Conservation (phyloP, 2,113 vertebrate species). For the Ammodramus savannarum region DNA sequence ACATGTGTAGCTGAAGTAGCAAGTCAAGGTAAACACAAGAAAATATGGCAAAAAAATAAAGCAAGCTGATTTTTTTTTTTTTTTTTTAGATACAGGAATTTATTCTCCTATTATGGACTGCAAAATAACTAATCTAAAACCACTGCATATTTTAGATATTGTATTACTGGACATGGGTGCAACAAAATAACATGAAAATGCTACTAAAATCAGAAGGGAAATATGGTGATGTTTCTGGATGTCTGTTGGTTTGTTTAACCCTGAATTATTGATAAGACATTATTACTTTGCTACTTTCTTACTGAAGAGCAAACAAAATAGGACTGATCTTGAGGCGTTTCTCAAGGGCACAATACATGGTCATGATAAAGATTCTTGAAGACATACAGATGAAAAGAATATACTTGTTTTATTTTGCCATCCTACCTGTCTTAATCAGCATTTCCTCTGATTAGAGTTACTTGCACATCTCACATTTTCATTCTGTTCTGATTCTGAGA, state of each 20-base stretch:
- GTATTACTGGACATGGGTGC: background rate
- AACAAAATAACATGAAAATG: background rate
- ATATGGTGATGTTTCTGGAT: accelerated
- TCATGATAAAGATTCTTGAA: background rate
- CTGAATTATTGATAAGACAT: background rate
- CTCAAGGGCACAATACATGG: background rate
- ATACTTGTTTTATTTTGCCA: background rate
- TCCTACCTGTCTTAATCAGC: background rate
- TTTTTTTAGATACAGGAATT: background rate
- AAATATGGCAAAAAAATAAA: background rate
- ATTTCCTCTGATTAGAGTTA: background rate
- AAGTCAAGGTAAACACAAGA: background rate
- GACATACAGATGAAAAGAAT: background rate
- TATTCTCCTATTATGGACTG: background rate
- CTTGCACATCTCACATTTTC: background rate
- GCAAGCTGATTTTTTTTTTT: background rate
- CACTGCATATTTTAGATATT: background rate
- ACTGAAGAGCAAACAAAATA: background rate
- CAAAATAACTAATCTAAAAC: background rate
- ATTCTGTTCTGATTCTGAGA: background rate
- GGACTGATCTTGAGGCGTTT: background rate
- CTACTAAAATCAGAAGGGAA: background rate
- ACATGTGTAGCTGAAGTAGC: background rate
- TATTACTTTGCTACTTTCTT: background rate
- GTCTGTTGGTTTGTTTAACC: background rate